Conservation (phyloP, 2,888 invertebrate species). For the Ichneumoninae sp. region DNA sequence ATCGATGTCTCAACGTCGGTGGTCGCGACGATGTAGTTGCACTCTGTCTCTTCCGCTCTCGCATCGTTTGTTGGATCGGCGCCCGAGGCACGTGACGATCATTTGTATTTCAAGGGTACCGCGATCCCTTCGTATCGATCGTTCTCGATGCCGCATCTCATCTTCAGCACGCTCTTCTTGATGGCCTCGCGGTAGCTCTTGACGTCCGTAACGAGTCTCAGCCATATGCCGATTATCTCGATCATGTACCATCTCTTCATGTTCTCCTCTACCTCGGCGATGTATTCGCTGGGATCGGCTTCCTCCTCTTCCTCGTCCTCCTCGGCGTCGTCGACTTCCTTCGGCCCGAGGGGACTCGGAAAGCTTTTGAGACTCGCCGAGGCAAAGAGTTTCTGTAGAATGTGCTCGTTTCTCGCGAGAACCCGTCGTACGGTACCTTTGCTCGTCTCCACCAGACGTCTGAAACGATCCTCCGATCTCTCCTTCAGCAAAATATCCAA, state of each 20-base stretch:
- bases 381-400: conserved; percentile 62
- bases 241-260: conserved; percentile 73
- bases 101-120: conserved; percentile 71
- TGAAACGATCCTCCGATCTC: conserved; percentile 66
- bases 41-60: conserved; percentile 26
- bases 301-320: conserved; percentile 59
- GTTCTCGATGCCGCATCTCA: conserved; percentile 70
- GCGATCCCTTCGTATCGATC: conserved; percentile 69
- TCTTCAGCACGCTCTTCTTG: conserved; percentile 65
- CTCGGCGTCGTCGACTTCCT: conserved; percentile 37
- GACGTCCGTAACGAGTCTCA: conserved; percentile 68
- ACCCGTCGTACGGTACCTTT: conserved; percentile 66
- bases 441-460: conserved; percentile 64
- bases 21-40: neutral
- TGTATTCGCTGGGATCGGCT: conserved; percentile 35
- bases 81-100: conserved; percentile 52
- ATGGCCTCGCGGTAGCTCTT: conserved; percentile 69
- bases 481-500: conserved; percentile 68
- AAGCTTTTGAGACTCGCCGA: conserved; percentile 67
- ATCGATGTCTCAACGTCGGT: conserved; percentile 19
- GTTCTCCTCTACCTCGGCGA: conserved; percentile 63
- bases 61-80: conserved; percentile 42
- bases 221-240: conserved; percentile 70
- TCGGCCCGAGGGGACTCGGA: conserved; percentile 66
- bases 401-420: conserved; percentile 65